These are phyloP conservation scores for Eulimnadia texana DNA, from an alignment of 1,140 invertebrate genomes.

Conservation along the genomic window DNA sequence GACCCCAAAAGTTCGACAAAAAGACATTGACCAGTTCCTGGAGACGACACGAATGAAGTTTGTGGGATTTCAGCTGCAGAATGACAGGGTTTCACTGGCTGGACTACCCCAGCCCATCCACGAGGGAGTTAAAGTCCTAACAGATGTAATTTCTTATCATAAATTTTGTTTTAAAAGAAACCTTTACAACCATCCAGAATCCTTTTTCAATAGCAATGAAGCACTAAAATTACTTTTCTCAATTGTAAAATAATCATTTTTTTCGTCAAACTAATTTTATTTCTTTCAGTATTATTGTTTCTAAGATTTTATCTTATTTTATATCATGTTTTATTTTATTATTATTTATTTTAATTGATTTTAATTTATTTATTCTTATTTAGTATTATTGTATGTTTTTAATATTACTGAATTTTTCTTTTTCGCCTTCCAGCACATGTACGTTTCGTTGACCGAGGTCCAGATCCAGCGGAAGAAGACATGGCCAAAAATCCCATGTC, in stretches of 20 bases:
- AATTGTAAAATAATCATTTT: constrained; percentile 2
- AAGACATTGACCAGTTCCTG: constrained; percentile 80
- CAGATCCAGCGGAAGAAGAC: constrained; percentile 72
- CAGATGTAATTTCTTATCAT: too few relatives aligned
- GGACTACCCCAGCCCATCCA: constrained; percentile 89
- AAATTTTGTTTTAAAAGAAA: too few relatives aligned
- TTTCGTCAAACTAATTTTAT: too few relatives aligned
- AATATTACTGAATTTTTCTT: too few relatives aligned
- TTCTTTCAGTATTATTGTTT: too few relatives aligned
- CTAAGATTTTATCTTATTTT: too few relatives aligned
- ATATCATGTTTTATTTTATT: too few relatives aligned
- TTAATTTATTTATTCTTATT: too few relatives aligned
- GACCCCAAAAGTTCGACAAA: constrained; percentile 89
- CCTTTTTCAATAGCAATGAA: constrained; percentile 5
- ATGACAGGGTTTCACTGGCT: constrained; percentile 70
- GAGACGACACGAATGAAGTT: constrained; percentile 86
- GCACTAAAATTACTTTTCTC: constrained; percentile 9
- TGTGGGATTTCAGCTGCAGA: constrained; percentile 76
- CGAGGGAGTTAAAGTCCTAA: constrained; percentile 80
- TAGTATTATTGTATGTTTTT: too few relatives aligned
- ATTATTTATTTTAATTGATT: too few relatives aligned
- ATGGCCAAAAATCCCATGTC: constrained; percentile 37
- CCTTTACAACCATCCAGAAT: too few relatives aligned
- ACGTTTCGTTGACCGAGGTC: constrained; percentile 63
- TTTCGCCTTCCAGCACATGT: constrained; percentile 46